These are phyloP conservation scores for Dipodomys merriami DNA, from an alignment of 2,113 vertebrate genomes.

Conservation along the genomic window DNA sequence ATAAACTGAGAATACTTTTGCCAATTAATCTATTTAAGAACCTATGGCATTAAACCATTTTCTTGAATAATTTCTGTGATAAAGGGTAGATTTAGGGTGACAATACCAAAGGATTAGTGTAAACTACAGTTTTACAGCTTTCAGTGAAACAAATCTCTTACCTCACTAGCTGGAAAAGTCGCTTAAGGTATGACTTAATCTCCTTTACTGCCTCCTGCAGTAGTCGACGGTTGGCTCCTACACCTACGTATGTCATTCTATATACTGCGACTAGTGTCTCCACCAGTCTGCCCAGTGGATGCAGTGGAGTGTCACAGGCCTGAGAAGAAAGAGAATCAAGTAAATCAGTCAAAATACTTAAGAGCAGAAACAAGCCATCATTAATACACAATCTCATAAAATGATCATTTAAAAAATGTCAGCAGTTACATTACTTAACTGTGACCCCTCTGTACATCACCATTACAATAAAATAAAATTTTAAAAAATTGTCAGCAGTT, in stretches of 20 bases:
- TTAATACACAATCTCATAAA: background rate
- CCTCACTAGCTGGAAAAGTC: slow-evolving; percentile 96
- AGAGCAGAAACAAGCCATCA: background rate
- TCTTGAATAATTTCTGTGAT: slow-evolving; percentile 17
- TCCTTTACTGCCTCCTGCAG: slow-evolving; percentile 96
- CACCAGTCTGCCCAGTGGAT: slow-evolving; percentile 94
- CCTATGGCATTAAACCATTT: slow-evolving; percentile 3
- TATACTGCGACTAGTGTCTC: slow-evolving; percentile 97
- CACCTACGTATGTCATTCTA: slow-evolving; percentile 98
- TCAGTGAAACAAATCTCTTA: slow-evolving; percentile 71
- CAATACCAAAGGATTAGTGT: background rate
- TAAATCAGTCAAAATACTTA: background rate
- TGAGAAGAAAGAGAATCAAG: slow-evolving; percentile 70
- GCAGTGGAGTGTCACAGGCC: slow-evolving; percentile 98
- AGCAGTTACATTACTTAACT: background rate
- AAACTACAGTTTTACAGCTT: background rate
- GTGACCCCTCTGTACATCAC: too few relatives aligned
- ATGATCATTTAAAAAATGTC: background rate
- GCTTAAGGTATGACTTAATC: slow-evolving; percentile 96
- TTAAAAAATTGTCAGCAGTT: background rate
- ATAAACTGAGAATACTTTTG: slow-evolving; percentile 3
- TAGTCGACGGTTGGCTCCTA: slow-evolving; percentile 95
- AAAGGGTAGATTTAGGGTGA: slow-evolving; percentile 44
- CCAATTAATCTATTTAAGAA: slow-evolving; percentile 36
- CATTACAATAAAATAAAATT: too few relatives aligned